phyloP scores from a whole-genome alignment of 2,797 vertebrate species.

The Carcharodon carcharias region DNA sequence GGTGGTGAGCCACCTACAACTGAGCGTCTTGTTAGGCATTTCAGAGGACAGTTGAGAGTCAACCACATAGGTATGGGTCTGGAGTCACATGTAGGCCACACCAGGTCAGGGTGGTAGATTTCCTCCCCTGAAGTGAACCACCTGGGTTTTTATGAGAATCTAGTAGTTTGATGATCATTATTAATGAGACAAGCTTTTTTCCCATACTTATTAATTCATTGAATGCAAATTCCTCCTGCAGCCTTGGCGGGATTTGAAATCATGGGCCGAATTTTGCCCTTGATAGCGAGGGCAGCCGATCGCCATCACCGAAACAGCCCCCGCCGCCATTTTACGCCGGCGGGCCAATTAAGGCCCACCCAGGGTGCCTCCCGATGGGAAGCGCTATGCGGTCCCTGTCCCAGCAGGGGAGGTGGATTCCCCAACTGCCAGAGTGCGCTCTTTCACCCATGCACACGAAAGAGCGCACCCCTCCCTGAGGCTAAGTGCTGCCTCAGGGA shows the following conservation, averaged over 20 bases:
- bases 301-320: too few species aligned
- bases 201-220: background rate
- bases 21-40: background rate
- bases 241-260: background rate
- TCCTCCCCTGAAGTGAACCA: background rate
- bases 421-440: too few species aligned
- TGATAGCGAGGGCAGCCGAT: too few species aligned
- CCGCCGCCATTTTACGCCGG: too few species aligned
- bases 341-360: too few species aligned
- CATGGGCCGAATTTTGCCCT: too few species aligned
- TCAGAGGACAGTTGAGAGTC: background rate
- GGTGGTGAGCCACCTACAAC: background rate
- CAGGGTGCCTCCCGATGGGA: too few species aligned
- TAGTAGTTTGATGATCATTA: background rate
- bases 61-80: background rate
- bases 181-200: background rate
- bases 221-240: background rate
- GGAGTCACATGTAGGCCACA: background rate
- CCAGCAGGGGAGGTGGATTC: too few species aligned
- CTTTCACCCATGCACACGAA: too few species aligned
- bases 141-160: background rate
- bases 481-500: too few species aligned
- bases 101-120: background rate
- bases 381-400: too few species aligned
- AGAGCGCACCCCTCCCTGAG: too few species aligned